phyloP scores from a whole-genome alignment of 2,113 vertebrate genomes.

The Laticauda laticaudata region DNA sequence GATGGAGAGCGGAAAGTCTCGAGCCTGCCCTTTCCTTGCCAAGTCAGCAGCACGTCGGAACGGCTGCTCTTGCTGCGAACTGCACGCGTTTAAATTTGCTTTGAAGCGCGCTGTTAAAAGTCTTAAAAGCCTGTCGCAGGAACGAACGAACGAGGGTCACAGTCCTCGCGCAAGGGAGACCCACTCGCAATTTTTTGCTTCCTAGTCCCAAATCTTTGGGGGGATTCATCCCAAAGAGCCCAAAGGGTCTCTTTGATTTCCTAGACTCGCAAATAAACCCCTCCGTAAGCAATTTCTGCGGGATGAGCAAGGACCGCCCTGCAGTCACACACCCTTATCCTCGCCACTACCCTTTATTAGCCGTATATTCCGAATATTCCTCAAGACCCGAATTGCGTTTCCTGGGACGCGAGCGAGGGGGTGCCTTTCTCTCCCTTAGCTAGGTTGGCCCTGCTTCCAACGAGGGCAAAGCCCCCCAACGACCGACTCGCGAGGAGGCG shows the following conservation, averaged over 20 bases:
- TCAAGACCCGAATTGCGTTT: neutral
- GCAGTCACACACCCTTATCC: neutral
- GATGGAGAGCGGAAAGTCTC: neutral
- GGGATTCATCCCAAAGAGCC: too few relatives aligned
- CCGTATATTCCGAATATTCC: neutral
- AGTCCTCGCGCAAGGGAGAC: neutral
- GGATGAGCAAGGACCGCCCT: neutral
- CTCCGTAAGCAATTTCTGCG: neutral
- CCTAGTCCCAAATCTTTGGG: too few relatives aligned
- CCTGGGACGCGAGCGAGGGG: neutral
- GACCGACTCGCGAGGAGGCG: neutral
- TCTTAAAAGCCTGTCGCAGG: neutral
- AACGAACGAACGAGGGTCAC: neutral
- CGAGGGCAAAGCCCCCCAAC: neutral
- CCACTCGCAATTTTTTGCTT: neutral
- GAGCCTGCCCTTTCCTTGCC: too few relatives aligned
- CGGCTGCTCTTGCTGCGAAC: too few relatives aligned
- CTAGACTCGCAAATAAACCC: neutral
- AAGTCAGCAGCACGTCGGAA: too few relatives aligned
- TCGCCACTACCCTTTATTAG: neutral
- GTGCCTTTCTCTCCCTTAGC: neutral
- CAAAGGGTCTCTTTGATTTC: neutral
- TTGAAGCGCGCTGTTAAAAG: too few relatives aligned
- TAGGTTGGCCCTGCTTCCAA: neutral
- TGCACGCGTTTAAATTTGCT: too few relatives aligned